These are phyloP conservation scores for Styela clava DNA, from an alignment of 23 tunicate species.

Conservation along the genomic window DNA sequence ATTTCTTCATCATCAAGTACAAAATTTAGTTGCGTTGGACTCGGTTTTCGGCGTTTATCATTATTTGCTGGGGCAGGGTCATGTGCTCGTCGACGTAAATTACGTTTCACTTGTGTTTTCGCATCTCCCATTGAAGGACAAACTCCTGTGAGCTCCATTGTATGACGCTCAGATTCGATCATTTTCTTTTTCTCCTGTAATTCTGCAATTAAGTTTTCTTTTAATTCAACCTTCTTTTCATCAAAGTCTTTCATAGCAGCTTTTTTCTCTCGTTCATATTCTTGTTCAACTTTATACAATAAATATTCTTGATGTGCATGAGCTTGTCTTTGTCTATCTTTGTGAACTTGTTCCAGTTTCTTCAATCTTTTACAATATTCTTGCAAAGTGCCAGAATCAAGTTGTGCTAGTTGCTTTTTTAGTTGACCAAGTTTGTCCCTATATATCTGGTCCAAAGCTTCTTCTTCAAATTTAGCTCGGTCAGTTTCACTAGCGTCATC, in stretches of 20 bases:
- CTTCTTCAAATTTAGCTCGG: conserved; percentile 68
- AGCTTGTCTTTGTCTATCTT: conserved; percentile 88
- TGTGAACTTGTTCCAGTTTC: conserved; percentile 59
- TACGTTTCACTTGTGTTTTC: conserved; percentile 66
- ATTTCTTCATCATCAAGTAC: conserved; percentile 65
- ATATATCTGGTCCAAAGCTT: conserved; percentile 78
- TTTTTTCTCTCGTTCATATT: conserved; percentile 53
- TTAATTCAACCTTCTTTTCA: conserved; percentile 62
- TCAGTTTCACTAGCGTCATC: conserved; percentile 97
- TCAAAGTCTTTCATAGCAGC: conserved; percentile 62
- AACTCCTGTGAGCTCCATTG: conserved; percentile 72
- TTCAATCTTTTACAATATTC: conserved; percentile 70
- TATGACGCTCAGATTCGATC: conserved; percentile 73
- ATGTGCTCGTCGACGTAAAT: conserved; percentile 69
- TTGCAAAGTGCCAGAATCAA: conserved; percentile 65
- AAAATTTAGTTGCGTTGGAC: conserved; percentile 74
- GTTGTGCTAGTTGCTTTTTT: conserved; percentile 67
- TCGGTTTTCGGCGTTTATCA: conserved; percentile 78
- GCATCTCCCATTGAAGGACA: conserved; percentile 51
- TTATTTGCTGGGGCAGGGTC: conserved; percentile 79
- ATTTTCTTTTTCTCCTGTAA: conserved; percentile 77
- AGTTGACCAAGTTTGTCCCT: conserved; percentile 76
- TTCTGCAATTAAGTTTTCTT: conserved; percentile 62
- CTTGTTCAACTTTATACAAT: conserved; percentile 51
- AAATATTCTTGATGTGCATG: conserved; percentile 60